Evolutionary conservation across 2,888 invertebrate genomes (phyloP).

Genomic region (Caenorhabditis virilis): DNA sequence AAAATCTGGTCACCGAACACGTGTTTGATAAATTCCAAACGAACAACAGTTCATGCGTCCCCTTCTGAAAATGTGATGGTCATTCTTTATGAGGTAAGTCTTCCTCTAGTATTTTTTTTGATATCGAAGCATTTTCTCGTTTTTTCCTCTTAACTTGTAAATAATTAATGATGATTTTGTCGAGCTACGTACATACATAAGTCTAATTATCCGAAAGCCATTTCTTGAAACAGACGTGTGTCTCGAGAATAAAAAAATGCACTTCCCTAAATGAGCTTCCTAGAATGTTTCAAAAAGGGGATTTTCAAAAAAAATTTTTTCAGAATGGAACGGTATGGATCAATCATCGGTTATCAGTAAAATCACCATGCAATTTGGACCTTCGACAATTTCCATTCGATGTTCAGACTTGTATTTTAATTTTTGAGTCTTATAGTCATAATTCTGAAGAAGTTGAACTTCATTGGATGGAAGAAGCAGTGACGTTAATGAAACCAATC

Average conservation of each 20-base stretch:
- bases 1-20: slow-evolving; percentile 69
- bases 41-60: slow-evolving; percentile 64
- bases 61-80: slow-evolving; percentile 67
- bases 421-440: slow-evolving; percentile 68
- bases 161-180: too few species aligned
- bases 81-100: slow-evolving; percentile 53
- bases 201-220: too few species aligned
- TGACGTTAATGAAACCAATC: slow-evolving; percentile 67
- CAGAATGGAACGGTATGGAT: slow-evolving; percentile 68
- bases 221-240: slow-evolving; percentile 7
- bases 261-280: slow-evolving; percentile 7
- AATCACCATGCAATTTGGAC: slow-evolving; percentile 66
- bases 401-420: slow-evolving; percentile 54
- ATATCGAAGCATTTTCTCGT: slow-evolving; percentile 19
- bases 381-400: slow-evolving; percentile 68
- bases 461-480: slow-evolving; percentile 68
- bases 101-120: slow-evolving; percentile 7
- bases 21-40: slow-evolving; percentile 68
- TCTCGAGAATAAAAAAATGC: background rate
- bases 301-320: slow-evolving; percentile 32
- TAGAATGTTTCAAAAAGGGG: background rate
- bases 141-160: too few species aligned
- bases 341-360: slow-evolving; percentile 67
- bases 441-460: slow-evolving; percentile 67
- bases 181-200: too few species aligned